Percentiles rank a stretch among this genome's conserved stretches.
These are phyloP conservation scores for Podarcis muralis DNA, from an alignment of 2,113 vertebrate species.

Conservation along the genomic window DNA sequence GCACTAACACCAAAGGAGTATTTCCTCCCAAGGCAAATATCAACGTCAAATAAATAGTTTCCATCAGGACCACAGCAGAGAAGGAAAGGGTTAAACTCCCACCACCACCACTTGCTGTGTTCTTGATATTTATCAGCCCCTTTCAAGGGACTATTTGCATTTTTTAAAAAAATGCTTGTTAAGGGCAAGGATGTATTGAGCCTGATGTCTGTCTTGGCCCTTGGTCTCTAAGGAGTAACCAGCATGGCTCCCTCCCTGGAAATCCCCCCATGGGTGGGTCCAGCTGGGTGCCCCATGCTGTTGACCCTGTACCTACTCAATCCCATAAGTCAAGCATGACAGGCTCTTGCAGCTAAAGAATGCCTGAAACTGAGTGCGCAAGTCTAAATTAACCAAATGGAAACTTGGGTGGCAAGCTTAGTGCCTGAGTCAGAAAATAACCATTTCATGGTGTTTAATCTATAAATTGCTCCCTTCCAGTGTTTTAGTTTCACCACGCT, in stretches of 20 bases:
- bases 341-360: neutral
- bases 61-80: too few relatives aligned
- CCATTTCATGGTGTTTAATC: neutral
- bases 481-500: neutral
- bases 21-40: too few relatives aligned
- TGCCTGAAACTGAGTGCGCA: neutral
- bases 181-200: too few relatives aligned
- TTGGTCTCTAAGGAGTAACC: neutral
- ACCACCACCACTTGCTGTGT: too few relatives aligned
- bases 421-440: neutral
- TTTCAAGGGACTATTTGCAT: too few relatives aligned
- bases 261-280: neutral
- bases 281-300: too few relatives aligned
- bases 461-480: neutral
- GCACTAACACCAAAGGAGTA: neutral
- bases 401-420: neutral
- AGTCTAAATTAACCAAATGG: neutral
- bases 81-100: too few relatives aligned
- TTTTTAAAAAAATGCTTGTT: too few relatives aligned
- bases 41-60: too few relatives aligned
- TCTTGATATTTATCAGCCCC: too few relatives aligned
- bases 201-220: too few relatives aligned
- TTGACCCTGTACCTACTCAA: neutral
- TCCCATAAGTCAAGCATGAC: neutral
- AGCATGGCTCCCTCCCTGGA: neutral